These are phyloP conservation scores for Poeciliopsis infans DNA, from an alignment of 2,797 vertebrate species.

Conservation along the genomic window DNA sequence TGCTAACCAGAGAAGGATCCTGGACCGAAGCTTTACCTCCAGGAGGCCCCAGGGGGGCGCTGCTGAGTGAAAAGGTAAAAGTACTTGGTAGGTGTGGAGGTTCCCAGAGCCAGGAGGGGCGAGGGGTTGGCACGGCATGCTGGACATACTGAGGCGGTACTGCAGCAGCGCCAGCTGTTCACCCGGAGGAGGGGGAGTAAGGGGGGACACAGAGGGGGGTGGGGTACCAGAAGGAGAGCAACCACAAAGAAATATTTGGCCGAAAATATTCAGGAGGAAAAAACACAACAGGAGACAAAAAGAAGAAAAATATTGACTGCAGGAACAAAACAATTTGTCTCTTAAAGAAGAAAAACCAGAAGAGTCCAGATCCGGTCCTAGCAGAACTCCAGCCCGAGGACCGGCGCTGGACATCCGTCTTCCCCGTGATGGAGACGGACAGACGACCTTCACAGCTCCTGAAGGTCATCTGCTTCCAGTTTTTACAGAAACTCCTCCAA, in stretches of 20 bases:
- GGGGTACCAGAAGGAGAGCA: constrained; percentile 40
- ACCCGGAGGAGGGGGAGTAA: constrained; percentile 73
- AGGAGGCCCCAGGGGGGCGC: constrained; percentile 74
- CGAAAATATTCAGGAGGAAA: constrained; percentile 35
- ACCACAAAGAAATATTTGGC: constrained; percentile 54
- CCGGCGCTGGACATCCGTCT: neutral
- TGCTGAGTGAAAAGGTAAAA: constrained; percentile 86
- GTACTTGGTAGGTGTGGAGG: constrained; percentile 99
- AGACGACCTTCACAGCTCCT: neutral
- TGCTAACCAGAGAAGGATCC: constrained; percentile 62
- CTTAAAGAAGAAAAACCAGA: constrained; percentile 34
- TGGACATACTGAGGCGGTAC: constrained; percentile 98
- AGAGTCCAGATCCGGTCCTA: constrained; percentile 14
- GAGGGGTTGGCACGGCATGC: constrained; percentile 89
- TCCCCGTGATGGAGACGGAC: neutral
- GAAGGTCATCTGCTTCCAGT: too few relatives aligned
- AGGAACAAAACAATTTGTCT: constrained; percentile 49
- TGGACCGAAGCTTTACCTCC: constrained; percentile 69
- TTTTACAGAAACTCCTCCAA: neutral
- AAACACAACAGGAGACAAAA: constrained; percentile 49
- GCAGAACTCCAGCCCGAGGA: neutral
- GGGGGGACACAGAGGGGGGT: constrained; percentile 15
- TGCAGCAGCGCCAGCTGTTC: constrained; percentile 99
- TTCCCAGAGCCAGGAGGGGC: constrained; percentile 92
- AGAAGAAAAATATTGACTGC: constrained; percentile 53